These are phyloP conservation scores for Ormia ochracea DNA, from an alignment of 2,888 invertebrate species.

Conservation along the genomic window DNA sequence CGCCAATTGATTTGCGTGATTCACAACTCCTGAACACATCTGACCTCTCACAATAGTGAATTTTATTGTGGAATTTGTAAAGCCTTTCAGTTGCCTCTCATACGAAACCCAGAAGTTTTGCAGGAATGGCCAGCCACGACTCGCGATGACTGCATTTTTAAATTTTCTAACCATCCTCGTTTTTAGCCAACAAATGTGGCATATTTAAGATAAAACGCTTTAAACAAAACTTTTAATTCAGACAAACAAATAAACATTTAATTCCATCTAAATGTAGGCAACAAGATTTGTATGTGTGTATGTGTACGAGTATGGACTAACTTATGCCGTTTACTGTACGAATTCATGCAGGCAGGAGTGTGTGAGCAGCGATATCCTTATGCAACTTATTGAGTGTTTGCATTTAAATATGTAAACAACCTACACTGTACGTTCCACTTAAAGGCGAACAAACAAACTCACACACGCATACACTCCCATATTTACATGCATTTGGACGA, in stretches of 20 bases:
- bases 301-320: background rate
- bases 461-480: background rate
- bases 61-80: too few species aligned
- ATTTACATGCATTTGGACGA: background rate
- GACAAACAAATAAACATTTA: conserved; percentile 1
- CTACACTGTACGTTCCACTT: background rate
- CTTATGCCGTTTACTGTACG: background rate
- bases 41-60: too few species aligned
- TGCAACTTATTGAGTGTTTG: background rate
- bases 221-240: conserved; percentile 50
- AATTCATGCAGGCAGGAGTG: background rate
- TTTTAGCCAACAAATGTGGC: conserved; percentile 27
- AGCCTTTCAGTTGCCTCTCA: too few species aligned
- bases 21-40: too few species aligned
- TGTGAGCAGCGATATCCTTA: background rate
- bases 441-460: background rate
- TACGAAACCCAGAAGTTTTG: too few species aligned
- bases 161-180: background rate
- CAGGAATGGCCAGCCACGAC: too few species aligned
- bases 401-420: background rate
- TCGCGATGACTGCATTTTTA: too few species aligned
- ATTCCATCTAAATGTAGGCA: background rate
- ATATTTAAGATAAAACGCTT: conserved; percentile 52
- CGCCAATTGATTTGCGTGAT: too few species aligned
- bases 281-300: background rate